phyloP scores from a whole-genome alignment of 2,113 vertebrate species.

The Bos taurus region DNA sequence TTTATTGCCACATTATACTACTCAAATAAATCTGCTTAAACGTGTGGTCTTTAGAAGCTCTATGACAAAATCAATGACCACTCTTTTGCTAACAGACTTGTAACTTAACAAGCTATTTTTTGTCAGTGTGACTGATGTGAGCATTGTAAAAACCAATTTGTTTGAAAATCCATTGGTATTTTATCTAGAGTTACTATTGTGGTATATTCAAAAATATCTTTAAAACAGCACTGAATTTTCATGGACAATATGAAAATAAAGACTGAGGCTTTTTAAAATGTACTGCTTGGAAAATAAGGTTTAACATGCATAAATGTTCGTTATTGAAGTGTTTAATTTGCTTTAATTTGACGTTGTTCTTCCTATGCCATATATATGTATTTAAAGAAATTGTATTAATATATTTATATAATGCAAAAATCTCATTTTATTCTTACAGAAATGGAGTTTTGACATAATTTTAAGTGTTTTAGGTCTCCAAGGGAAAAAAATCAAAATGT shows the following conservation, averaged over 20 bases:
- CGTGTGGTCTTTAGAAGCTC: background rate
- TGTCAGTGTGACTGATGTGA: slow-evolving; percentile 4
- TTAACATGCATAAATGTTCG: slow-evolving; percentile 2
- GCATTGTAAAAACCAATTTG: slow-evolving; percentile 14
- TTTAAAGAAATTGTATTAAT: slow-evolving; percentile 31
- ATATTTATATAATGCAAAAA: slow-evolving; percentile 56
- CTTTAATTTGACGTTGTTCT: slow-evolving; percentile 24
- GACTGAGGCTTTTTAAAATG: background rate
- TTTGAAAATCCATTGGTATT: slow-evolving; percentile 22
- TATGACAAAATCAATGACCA: background rate
- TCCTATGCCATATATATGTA: background rate
- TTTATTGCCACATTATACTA: background rate
- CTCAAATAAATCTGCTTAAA: slow-evolving; percentile 36
- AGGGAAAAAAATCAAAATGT: background rate
- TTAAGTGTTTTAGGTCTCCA: background rate
- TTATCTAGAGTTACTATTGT: slow-evolving; percentile 20
- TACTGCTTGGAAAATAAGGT: slow-evolving; percentile 38
- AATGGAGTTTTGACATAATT: background rate
- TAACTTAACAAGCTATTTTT: background rate
- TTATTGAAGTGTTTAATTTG: slow-evolving; percentile 20
- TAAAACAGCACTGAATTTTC: slow-evolving; percentile 31
- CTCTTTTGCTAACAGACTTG: slow-evolving; percentile 31
- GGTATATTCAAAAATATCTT: slow-evolving; percentile 7
- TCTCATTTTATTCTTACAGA: slow-evolving; percentile 34
- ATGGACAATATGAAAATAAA: background rate